phyloP scores from a whole-genome alignment of 1,140 invertebrate species.

The Pogonus chalceus region DNA sequence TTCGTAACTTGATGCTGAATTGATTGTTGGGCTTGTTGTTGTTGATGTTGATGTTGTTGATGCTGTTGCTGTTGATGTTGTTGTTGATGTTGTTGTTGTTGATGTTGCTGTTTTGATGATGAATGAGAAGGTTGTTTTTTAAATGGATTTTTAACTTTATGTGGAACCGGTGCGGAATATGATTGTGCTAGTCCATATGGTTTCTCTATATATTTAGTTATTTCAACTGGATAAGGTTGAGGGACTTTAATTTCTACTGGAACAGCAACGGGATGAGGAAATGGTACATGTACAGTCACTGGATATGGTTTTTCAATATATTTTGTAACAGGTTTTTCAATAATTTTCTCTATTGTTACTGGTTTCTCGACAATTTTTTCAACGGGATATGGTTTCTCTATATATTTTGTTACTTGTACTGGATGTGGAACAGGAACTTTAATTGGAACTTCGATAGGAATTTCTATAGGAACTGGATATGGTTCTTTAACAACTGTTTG shows the following conservation, averaged over 20 bases:
- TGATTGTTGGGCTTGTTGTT: constrained; percentile 16
- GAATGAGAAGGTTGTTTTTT: constrained; percentile 11
- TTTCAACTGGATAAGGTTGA: constrained; percentile 24
- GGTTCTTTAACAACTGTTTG: constrained; percentile 40
- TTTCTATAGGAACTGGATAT: constrained; percentile 24
- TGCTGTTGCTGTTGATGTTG: constrained; percentile 9
- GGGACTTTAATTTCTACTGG: constrained; percentile 17
- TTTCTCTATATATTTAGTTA: constrained; percentile 29
- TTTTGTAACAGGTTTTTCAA: constrained; percentile 20
- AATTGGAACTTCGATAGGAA: constrained; percentile 19
- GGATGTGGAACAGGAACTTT: constrained; percentile 36
- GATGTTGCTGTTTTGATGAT: constrained; percentile 11
- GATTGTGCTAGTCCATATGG: constrained; percentile 22
- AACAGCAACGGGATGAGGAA: constrained; percentile 9
- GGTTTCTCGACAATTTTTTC: constrained; percentile 35
- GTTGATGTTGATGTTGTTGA: constrained; percentile 21
- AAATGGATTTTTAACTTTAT: too few relatives aligned
- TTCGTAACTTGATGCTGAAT: constrained; percentile 13
- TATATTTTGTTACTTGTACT: constrained; percentile 35
- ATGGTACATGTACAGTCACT: constrained; percentile 17
- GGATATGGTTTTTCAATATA: constrained; percentile 14
- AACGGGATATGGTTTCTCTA: constrained; percentile 40
- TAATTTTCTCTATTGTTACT: constrained; percentile 24
- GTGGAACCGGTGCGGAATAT: constrained; percentile 17
- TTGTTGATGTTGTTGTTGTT: not conserved